Base-by-base conservation (phyloP, 2,797 vertebrate species). In the Thripadectes ignobilis region DNA sequence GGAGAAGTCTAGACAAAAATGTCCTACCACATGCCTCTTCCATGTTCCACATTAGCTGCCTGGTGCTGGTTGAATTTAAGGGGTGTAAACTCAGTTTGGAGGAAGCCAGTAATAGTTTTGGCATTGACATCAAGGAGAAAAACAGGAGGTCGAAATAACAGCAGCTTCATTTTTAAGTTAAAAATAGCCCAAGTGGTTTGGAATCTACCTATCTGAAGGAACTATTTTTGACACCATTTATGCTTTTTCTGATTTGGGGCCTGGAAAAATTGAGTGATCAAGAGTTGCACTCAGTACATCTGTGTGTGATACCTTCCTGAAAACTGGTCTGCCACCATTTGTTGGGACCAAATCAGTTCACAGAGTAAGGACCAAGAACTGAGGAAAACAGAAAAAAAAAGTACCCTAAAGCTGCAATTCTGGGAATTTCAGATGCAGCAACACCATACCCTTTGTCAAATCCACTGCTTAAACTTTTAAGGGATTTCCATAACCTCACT, bases 161-260 rank as follows among this genome's bases (percentile, higher is more conserved):
- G 77, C 67, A 93, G 67, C 81, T 92, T 93, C 92, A 63, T 57
- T 78, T 85, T 88, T 63, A 36, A 85, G 66, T 54, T 90, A 89
- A 66, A 91, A 92, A 91, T 83, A 91, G 74, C n/a, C 14, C 41
- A 74, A 61, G 61, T 48, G 65, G 63, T 63, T 85, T 96, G 89
- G 65, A 94, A 39, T 71, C 81, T 69, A 77, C 67, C 79, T 93
- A 49, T 75, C 39, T 32, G 29, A 84, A 74, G 26, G 71, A 86
- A 80, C 32, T 51, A 14, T 14, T 92, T 95, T 66, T 83, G 66
- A 92, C 48, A 82, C 14, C 38, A 82, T 51, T 34, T 82, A 49
- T 7, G 39, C 24, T 67, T 82, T 92, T 89, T 61, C 75, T 92
- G 38, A 73, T 86, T 68, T 77, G 61, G 43, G 59, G 48, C 57